phyloP scores from a whole-genome alignment of 1,140 invertebrate genomes.

The Nymphalis io region DNA sequence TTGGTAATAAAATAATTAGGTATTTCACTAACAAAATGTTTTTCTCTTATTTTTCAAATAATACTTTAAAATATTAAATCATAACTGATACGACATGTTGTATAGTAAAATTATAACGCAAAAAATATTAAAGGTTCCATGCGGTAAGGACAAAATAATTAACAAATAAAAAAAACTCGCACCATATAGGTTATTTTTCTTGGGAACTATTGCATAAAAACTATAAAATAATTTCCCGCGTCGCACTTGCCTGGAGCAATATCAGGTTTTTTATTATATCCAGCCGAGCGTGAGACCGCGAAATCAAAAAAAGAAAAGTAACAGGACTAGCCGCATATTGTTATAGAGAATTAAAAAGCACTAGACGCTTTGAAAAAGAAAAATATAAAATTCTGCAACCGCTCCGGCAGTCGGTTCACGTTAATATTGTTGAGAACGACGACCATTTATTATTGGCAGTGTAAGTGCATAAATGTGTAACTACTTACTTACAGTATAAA shows the following conservation, averaged over 20 bases:
- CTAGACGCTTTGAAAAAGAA: slow-evolving; percentile 5
- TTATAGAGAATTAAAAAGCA: slow-evolving; percentile 19
- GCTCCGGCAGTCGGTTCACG: not conserved
- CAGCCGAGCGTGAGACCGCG: slow-evolving; percentile 51
- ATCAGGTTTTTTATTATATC: slow-evolving; percentile 43
- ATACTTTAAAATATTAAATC: too few relatives aligned
- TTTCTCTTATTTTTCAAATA: too few relatives aligned
- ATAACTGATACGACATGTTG: too few relatives aligned
- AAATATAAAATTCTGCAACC: slow-evolving; percentile 3
- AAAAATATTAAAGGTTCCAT: too few relatives aligned
- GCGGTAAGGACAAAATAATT: too few relatives aligned
- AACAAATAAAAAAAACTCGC: not conserved
- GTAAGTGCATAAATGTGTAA: too few relatives aligned
- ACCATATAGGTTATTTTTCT: not conserved
- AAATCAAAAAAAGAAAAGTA: slow-evolving; percentile 33
- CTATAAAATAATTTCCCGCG: slow-evolving; percentile 6
- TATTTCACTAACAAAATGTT: too few relatives aligned
- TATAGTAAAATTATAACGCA: not conserved
- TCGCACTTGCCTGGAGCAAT: not conserved
- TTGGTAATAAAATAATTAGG: too few relatives aligned
- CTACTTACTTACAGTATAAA: too few relatives aligned
- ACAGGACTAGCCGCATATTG: slow-evolving; percentile 28
- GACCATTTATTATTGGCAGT: not conserved
- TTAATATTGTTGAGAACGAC: not conserved
- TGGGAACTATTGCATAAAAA: slow-evolving; percentile 2